Evolutionary conservation across 2,888 invertebrate genomes (phyloP), one percentile per base, ranked within the genome.

Genomic region (Drosophila prostipennis): DNA sequence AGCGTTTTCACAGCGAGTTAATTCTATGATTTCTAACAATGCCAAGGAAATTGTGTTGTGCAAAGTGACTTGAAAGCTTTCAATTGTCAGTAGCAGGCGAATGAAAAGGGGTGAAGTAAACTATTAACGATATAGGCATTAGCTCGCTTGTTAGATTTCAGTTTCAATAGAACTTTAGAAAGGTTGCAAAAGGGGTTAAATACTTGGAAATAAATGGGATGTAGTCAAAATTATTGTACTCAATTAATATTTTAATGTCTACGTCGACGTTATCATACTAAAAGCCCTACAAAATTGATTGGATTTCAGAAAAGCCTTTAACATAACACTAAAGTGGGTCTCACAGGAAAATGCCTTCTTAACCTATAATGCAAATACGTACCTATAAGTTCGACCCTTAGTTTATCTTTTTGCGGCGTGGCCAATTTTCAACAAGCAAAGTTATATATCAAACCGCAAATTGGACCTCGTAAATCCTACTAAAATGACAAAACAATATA

Each of bases 401-500:
- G 29, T 46, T 58, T 39, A 46, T 60, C 32, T 45, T 45, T 14
- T 6, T 61, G 11, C 37, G 51, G 51, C 45, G 32, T 65, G 67
- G 32, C 40, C 36, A 14, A 46, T 40, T 65, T 65, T 48, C 65
- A 40, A 6, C 26, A 23, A 14, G 29, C 34, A 55, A 55, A 23
- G n/a, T 49, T 32, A 23, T 49, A 54, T 65, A 54, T 40, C 57
- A 34, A 54, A 39, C 36, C 49, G 5, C 70, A 70, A 71, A 70
- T 71, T 67, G 77, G 55, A 32, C 54, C 40, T 49, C 39, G 52
- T 68, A 69, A 72, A 71, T 64, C 69, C 64, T 56, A 65, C 54
- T 32, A 65, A 55, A 78, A 83, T 83, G 70, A 71, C 52, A 76
- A 67, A 74, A 57, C 56, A 75, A 85, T 67, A 78, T 70, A 79